phyloP scores from a whole-genome alignment of 92 coral and sea anemone genomes.

The Actinostola sp. region DNA sequence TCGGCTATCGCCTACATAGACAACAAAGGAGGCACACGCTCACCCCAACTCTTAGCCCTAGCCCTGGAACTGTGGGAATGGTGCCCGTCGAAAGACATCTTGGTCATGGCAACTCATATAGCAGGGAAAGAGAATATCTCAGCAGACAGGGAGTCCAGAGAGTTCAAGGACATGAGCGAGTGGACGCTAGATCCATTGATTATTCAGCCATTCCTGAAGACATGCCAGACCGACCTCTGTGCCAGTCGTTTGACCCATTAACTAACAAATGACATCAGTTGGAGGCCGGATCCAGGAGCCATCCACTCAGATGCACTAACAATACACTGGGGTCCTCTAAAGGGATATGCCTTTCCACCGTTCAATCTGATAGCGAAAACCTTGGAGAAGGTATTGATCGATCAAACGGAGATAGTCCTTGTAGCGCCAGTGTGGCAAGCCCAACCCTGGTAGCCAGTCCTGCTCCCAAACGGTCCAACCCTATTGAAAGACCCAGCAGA shows the following conservation, averaged over 20 bases:
- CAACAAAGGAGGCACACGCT: constrained; percentile 66
- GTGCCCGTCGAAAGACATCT: constrained; percentile 38
- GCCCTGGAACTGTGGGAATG: constrained; percentile 57
- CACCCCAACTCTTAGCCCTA: constrained; percentile 34
- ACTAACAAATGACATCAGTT: constrained; percentile 43
- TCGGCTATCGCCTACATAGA: constrained; percentile 43
- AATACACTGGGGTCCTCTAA: constrained; percentile 42
- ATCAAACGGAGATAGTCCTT: constrained; percentile 38
- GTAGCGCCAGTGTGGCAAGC: constrained; percentile 62
- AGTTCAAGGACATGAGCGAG: constrained; percentile 43
- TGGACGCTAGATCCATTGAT: constrained; percentile 42
- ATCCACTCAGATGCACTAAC: constrained; percentile 50
- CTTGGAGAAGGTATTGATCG: constrained; percentile 35
- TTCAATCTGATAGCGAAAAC: constrained; percentile 53
- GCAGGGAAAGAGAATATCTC: constrained; percentile 43
- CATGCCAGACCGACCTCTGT: constrained; percentile 52
- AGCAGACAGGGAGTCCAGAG: constrained; percentile 51
- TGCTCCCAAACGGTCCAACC: constrained; percentile 44
- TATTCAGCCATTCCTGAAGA: constrained; percentile 43
- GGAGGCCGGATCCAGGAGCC: constrained; percentile 58
- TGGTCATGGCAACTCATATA: constrained; percentile 36
- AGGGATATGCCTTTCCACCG: constrained; percentile 50
- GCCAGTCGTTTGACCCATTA: constrained; percentile 55
- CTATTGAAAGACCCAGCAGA: constrained; percentile 42
- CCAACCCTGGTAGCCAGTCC: constrained; percentile 64